A percentile compares a stretch with the other conserved stretches of the same genome.
Conservation (phyloP, 2,113 vertebrate genomes). For the Charadrius vociferus region DNA sequence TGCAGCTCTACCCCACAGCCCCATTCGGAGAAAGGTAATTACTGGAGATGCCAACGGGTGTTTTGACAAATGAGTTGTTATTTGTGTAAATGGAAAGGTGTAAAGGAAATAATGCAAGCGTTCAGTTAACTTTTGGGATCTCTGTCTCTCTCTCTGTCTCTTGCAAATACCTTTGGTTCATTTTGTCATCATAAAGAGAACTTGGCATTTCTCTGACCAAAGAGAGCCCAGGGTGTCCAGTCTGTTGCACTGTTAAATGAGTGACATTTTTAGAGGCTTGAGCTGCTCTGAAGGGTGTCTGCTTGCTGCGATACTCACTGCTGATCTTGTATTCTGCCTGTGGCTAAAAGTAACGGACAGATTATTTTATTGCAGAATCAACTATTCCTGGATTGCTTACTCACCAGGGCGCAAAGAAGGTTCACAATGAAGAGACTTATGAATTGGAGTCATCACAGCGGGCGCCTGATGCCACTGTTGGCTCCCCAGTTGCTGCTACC, state of each 20-base stretch:
- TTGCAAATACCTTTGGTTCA: neutral
- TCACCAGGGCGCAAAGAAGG: neutral
- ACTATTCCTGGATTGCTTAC: neutral
- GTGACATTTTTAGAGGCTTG: neutral
- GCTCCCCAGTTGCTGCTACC: neutral
- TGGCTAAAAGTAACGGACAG: neutral
- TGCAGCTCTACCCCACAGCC: constrained; percentile 60
- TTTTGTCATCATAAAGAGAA: neutral
- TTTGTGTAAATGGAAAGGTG: neutral
- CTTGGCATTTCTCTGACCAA: neutral
- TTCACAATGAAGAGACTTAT: neutral
- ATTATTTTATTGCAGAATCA: constrained; percentile 34
- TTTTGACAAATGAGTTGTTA: neutral
- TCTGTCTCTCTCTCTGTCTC: neutral
- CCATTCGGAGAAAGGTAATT: constrained; percentile 48
- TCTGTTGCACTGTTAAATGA: neutral
- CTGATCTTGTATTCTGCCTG: neutral
- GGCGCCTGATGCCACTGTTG: neutral
- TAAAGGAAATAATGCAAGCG: neutral
- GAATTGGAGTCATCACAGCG: rapidly evolving
- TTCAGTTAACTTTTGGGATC: neutral
- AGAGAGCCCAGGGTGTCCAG: neutral
- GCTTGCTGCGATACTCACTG: neutral
- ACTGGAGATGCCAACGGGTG: neutral
- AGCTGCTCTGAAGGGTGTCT: neutral